Evolutionary conservation across 2,888 invertebrate genomes (phyloP), one percentile per base, ranked within the genome.

Genomic region (Drosophila maculinotata): DNA sequence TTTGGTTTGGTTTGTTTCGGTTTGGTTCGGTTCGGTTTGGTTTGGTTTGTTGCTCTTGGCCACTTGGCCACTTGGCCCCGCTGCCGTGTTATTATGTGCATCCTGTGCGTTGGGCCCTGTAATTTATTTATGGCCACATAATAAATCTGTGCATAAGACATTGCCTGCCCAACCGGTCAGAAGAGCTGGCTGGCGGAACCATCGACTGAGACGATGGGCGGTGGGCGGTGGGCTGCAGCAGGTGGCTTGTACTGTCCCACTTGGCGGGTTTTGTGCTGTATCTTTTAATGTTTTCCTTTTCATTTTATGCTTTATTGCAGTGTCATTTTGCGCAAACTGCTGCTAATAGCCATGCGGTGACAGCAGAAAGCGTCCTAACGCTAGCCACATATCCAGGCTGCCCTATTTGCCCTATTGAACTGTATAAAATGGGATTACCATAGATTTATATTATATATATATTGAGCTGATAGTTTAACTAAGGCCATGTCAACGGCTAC

Each of bases 51-150:
- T 59, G 54, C 53, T 56, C 44, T 36, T 36, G 25, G 31, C 64
- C 39, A 42, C 47, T 33, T 39, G 44, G 41, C 12, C 28, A 12
- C 8, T 26, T 26, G 41, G 54, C 33, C 48, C 20, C 25, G 14
- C 38, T 44, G 39, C 48, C 62, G 75, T 64, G 64, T 72, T 72
- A 66, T 62, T 71, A 66, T 64, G 63, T 79, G 79, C 66, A 76
- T 68, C 64, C 76, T 71, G 79, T 77, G 80, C 68, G 65, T 63
- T 78, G 72, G 76, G 77, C 67, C 76, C 74, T 77, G 86, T 84
- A 84, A 82, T 88, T 88, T 88, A 89, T 89, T 88, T 89, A 88
- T 89, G 87, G 87, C 87, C 87, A 87, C 82, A 89, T 82, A 81
- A 88, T 88, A 88, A 88, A 88, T 88, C 88, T 88, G 82, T 69